These are phyloP conservation scores for Trissoscelio sp. DNA, from an alignment of 2,888 invertebrate genomes.

Conservation along the genomic window DNA sequence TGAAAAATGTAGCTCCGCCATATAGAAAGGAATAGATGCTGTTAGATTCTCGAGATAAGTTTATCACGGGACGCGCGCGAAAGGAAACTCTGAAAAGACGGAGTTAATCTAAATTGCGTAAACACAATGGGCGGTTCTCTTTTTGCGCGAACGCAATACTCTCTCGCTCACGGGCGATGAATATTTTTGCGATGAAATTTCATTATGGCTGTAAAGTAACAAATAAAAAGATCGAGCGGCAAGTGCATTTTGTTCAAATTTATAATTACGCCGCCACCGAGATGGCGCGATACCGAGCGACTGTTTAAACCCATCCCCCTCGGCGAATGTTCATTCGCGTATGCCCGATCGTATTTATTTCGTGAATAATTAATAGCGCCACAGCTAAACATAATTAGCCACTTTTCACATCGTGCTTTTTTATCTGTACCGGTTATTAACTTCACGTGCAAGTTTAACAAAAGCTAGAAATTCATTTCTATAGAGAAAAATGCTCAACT, in stretches of 20 bases:
- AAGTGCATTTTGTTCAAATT: conserved; percentile 29
- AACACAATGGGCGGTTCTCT: conserved; percentile 51
- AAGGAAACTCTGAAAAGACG: conserved; percentile 50
- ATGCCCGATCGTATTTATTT: conserved; percentile 29
- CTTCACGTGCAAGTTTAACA: conserved; percentile 19
- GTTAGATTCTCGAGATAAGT: conserved; percentile 63
- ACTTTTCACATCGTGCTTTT: conserved; percentile 37
- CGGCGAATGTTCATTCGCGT: conserved; percentile 22
- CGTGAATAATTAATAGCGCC: conserved; percentile 11
- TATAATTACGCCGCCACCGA: conserved; percentile 37
- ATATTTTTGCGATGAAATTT: conserved; percentile 48
- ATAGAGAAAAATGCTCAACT: too few species aligned
- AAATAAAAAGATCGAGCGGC: conserved; percentile 1
- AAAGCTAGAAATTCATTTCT: conserved; percentile 4
- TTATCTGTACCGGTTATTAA: conserved; percentile 26
- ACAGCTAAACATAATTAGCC: conserved; percentile 29
- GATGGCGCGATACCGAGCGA: conserved; percentile 9
- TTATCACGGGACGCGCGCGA: conserved; percentile 53
- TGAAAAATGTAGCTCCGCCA: conserved; percentile 60
- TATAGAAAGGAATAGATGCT: conserved; percentile 60
- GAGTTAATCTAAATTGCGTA: conserved; percentile 65
- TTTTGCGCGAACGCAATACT: conserved; percentile 19
- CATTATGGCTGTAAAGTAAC: conserved; percentile 26
- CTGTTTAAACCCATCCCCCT: conserved; percentile 21
- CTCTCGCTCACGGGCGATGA: conserved; percentile 9